Percentiles rank a stretch among this genome's conserved stretches.
Conservation (phyloP, 2,888 invertebrate genomes). For the Pyralis farinalis region DNA sequence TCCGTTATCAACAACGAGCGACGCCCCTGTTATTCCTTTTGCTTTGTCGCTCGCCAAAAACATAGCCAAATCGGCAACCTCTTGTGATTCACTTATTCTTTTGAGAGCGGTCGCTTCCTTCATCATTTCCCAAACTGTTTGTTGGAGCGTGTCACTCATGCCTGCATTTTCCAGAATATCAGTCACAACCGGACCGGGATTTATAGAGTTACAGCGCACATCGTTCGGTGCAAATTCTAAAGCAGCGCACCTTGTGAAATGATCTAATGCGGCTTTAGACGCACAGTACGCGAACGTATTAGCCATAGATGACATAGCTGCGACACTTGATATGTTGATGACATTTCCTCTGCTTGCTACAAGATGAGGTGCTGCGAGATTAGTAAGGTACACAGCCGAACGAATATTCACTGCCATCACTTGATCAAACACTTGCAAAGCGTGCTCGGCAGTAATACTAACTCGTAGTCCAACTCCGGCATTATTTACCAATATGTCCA, state of each 20-base stretch:
- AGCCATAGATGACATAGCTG: constrained; percentile 13
- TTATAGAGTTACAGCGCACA: constrained; percentile 90
- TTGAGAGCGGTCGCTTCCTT: constrained; percentile 91
- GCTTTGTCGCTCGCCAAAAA: constrained; percentile 91
- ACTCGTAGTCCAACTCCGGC: constrained; percentile 14
- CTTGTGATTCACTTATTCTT: constrained; percentile 85
- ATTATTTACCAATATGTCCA: constrained; percentile 86
- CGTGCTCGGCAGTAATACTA: constrained; percentile 15
- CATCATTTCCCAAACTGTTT: constrained; percentile 79
- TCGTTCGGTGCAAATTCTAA: constrained; percentile 87
- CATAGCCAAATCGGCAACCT: constrained; percentile 90
- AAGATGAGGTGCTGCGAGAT: constrained; percentile 88
- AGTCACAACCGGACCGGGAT: constrained; percentile 91
- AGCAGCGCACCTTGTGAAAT: constrained; percentile 91
- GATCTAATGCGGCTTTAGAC: constrained; percentile 93
- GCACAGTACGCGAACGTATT: constrained; percentile 56
- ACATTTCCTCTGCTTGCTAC: constrained; percentile 87
- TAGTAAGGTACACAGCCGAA: constrained; percentile 85
- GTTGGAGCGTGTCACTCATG: background rate
- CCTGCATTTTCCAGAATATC: constrained; percentile 22
- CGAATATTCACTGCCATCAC: constrained; percentile 90
- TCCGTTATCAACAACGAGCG: constrained; percentile 22
- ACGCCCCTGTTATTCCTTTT: constrained; percentile 89
- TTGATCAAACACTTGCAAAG: constrained; percentile 13
- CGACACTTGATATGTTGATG: constrained; percentile 91